phyloP scores from a whole-genome alignment of 2,113 vertebrate genomes.

The Carettochelys insculpta region DNA sequence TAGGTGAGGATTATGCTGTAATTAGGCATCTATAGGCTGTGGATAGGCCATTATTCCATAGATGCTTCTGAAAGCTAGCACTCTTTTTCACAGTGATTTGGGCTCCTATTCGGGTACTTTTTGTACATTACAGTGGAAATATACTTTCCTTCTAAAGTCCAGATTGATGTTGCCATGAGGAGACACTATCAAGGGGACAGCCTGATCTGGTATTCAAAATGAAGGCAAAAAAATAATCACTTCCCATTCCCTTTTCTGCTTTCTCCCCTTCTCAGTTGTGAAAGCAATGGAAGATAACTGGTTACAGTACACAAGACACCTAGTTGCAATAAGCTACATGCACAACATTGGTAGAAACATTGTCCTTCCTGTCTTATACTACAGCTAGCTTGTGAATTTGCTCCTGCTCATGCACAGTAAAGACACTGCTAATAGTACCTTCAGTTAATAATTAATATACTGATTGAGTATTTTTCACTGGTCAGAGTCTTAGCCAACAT shows the following conservation, averaged over 20 bases:
- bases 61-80: no score
- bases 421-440: not conserved
- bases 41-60: no score
- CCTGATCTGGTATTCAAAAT: not conserved
- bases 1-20: not conserved
- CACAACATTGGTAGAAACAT: not conserved
- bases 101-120: not conserved
- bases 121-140: not conserved
- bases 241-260: not conserved
- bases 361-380: not conserved
- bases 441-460: not conserved
- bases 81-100: no score
- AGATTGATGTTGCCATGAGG: not conserved
- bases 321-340: not conserved
- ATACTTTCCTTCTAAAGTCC: not conserved
- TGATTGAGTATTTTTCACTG: not conserved
- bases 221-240: not conserved
- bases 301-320: not conserved
- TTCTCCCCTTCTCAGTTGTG: not conserved
- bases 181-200: not conserved
- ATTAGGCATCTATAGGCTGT: not conserved
- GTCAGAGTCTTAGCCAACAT: not conserved
- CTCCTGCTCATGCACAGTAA: not conserved
- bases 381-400: not conserved
- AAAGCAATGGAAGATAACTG: not conserved